Conservation (phyloP, 2,113 vertebrate species). For the Grus americana region DNA sequence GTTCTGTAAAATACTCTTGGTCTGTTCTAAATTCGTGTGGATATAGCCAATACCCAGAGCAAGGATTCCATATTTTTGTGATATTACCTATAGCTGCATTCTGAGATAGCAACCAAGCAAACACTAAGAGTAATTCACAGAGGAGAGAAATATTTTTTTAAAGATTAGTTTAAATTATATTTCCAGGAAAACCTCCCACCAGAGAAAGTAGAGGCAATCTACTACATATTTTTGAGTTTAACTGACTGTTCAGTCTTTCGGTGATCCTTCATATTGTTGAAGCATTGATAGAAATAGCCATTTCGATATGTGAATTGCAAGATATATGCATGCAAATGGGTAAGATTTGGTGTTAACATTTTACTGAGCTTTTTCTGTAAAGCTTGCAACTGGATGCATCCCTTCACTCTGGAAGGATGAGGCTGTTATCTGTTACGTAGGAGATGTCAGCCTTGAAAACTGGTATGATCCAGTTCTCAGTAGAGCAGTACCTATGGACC, state of each 20-base stretch:
- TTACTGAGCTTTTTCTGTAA: neutral
- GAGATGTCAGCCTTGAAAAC: neutral
- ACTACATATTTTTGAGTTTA: neutral
- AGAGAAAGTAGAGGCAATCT: neutral
- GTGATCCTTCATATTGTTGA: neutral
- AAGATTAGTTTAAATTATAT: neutral
- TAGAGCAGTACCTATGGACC: neutral
- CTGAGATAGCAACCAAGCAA: neutral
- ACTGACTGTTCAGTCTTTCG: neutral
- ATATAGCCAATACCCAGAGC: neutral
- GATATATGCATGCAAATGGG: neutral
- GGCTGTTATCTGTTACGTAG: neutral
- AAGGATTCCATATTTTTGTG: neutral
- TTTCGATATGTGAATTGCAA: neutral
- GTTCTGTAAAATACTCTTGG: neutral
- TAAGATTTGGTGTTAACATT: neutral
- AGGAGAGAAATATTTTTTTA: neutral
- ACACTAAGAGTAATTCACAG: neutral
- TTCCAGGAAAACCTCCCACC: neutral
- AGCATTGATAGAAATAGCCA: neutral
- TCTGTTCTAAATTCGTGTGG: neutral
- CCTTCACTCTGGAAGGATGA: neutral
- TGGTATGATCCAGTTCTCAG: neutral
- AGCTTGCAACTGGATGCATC: neutral
- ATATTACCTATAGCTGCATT: neutral